A percentile compares a stretch with the other conserved stretches of the same genome.
Conservation (phyloP, 2,113 vertebrate genomes). For the Axis porcinus region DNA sequence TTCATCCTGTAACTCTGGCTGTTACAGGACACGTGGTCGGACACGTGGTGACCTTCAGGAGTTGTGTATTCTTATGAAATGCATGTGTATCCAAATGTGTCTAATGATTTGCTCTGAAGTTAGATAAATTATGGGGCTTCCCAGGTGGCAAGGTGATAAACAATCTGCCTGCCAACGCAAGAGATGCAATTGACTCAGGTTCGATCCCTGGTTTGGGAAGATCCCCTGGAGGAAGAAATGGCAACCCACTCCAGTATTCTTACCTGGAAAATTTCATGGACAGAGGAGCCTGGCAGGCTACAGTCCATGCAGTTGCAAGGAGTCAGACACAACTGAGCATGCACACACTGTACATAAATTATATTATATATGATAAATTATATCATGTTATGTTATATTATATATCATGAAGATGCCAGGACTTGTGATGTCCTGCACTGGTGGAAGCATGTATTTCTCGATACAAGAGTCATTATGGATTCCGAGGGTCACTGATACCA, state of each 20-base stretch:
- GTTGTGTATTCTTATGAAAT: neutral
- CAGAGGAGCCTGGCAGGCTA: neutral
- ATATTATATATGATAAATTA: neutral
- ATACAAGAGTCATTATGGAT: neutral
- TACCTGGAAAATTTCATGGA: neutral
- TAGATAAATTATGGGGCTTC: neutral
- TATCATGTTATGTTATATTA: neutral
- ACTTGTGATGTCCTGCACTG: neutral
- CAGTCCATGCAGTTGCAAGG: neutral
- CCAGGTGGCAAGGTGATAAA: neutral
- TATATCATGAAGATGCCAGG: neutral
- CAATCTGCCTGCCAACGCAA: neutral
- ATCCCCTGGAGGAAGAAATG: neutral
- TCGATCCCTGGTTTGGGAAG: neutral
- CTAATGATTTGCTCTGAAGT: neutral
- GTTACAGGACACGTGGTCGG: neutral
- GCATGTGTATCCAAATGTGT: neutral
- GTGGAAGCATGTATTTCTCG: neutral
- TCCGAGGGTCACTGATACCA: neutral
- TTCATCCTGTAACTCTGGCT: neutral
- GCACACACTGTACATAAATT: fast-evolving
- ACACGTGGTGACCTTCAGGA: neutral
- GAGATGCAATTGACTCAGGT: neutral
- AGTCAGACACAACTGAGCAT: neutral
- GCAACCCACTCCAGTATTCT: neutral